Percentiles rank a stretch among this genome's conserved stretches.
phyloP scores from a whole-genome alignment of 1,140 invertebrate species.

The Rhagoletis pomonella region DNA sequence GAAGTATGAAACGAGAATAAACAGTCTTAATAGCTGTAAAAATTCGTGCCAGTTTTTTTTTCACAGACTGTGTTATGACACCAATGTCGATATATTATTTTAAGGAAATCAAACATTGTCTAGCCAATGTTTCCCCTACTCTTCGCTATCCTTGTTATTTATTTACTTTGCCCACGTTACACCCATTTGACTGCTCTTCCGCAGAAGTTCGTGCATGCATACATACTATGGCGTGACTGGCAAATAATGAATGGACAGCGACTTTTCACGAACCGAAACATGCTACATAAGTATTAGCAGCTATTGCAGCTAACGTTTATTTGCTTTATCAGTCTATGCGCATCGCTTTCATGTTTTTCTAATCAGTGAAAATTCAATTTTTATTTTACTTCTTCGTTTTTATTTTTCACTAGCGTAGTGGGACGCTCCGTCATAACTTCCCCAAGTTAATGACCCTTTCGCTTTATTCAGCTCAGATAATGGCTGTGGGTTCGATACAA shows the following conservation, averaged over 20 bases:
- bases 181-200: background rate
- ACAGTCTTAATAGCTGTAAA: no score
- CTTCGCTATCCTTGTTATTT: background rate
- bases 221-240: no score
- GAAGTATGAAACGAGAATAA: no score
- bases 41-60: no score
- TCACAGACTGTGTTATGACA: no score
- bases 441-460: no score
- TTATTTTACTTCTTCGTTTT: background rate
- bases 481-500: no score
- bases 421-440: no score
- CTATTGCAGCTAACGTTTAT: background rate
- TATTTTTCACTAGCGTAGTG: no score
- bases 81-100: no score
- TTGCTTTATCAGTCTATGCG: background rate
- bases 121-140: background rate
- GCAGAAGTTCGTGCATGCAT: background rate
- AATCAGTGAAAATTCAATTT: background rate
- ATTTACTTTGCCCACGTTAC: background rate
- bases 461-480: no score
- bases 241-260: background rate
- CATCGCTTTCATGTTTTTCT: background rate
- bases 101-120: background rate
- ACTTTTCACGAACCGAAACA: background rate
- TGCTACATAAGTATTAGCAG: background rate